A percentile compares a stretch with the other conserved stretches of the same genome.
phyloP scores from a whole-genome alignment of 2,797 vertebrate genomes.

The Acipenser ruthenus region DNA sequence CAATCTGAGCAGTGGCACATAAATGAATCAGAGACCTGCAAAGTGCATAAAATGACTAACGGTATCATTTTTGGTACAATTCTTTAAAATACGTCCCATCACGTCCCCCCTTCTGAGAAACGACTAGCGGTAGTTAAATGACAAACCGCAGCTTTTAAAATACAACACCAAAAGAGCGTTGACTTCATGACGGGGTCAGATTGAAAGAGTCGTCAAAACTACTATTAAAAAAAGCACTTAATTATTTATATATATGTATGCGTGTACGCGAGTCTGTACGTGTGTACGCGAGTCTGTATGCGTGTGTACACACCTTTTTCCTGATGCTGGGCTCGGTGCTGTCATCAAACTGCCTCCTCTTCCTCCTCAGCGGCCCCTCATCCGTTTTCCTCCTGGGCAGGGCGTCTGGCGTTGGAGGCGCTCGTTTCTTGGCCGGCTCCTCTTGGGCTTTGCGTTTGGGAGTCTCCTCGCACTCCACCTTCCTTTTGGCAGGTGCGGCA shows the following conservation, averaged over 20 bases:
- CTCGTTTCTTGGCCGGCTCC: constrained; percentile 74
- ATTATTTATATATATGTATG: too few relatives aligned
- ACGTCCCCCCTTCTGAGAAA: constrained; percentile 51
- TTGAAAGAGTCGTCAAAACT: constrained; percentile 25
- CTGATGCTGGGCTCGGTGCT: constrained; percentile 73
- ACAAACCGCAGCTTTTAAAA: too few relatives aligned
- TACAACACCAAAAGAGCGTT: too few relatives aligned
- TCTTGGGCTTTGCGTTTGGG: constrained; percentile 74
- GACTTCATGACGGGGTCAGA: constrained; percentile 9
- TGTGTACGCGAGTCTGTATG: too few relatives aligned
- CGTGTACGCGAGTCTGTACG: too few relatives aligned
- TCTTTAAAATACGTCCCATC: constrained; percentile 22
- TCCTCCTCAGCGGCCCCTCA: constrained; percentile 81
- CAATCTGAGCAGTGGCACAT: too few relatives aligned
- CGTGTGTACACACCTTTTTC: constrained; percentile 65
- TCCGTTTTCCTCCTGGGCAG: constrained; percentile 75
- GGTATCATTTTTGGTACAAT: too few relatives aligned
- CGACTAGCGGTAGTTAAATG: too few relatives aligned
- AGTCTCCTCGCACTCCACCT: constrained; percentile 57
- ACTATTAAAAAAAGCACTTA: too few relatives aligned
- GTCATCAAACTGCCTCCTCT: constrained; percentile 83
- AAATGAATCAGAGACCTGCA: too few relatives aligned
- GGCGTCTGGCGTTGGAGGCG: constrained; percentile 55
- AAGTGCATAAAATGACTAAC: too few relatives aligned
- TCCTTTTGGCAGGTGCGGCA: constrained; percentile 40